Evolutionary conservation across 2,797 vertebrate species (phyloP).

Genomic region (Astyanax mexicanus): DNA sequence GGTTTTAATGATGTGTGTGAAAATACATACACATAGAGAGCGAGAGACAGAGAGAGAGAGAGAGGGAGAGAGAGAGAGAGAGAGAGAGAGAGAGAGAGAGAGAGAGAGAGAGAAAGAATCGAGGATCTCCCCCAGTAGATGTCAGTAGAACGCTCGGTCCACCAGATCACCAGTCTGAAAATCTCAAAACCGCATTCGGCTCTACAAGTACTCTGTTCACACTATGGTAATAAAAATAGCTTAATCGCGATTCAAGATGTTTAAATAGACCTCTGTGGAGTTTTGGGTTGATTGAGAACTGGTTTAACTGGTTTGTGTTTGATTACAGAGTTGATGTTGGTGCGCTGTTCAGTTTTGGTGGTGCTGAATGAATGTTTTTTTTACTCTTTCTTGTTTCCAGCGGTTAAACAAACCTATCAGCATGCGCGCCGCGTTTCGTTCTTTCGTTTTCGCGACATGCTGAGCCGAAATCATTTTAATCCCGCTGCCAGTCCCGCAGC

Average conservation of each 20-base stretch:
- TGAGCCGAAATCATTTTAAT: conserved; percentile 42
- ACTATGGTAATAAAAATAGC: too few relatives aligned
- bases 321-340: not conserved
- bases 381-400: not conserved
- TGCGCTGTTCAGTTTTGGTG: conserved; percentile 10
- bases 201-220: not conserved
- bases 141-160: conserved; percentile 73
- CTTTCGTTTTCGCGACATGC: conserved; percentile 29
- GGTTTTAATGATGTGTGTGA: too few relatives aligned
- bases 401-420: not conserved
- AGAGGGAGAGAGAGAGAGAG: not conserved
- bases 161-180: too few relatives aligned
- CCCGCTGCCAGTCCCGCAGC: conserved; percentile 3
- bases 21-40: too few relatives aligned
- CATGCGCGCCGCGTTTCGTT: conserved; percentile 23
- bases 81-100: not conserved
- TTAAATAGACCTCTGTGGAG: not conserved
- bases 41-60: too few relatives aligned
- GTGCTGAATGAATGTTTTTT: not conserved
- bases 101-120: not conserved
- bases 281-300: not conserved
- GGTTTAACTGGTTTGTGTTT: not conserved
- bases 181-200: not conserved
- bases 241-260: too few relatives aligned
- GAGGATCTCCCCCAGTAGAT: conserved; percentile 70